Percentiles rank a stretch among this genome's conserved stretches.
These are phyloP conservation scores for Corythornis cristatus DNA, from an alignment of 2,113 vertebrate genomes.

Conservation along the genomic window DNA sequence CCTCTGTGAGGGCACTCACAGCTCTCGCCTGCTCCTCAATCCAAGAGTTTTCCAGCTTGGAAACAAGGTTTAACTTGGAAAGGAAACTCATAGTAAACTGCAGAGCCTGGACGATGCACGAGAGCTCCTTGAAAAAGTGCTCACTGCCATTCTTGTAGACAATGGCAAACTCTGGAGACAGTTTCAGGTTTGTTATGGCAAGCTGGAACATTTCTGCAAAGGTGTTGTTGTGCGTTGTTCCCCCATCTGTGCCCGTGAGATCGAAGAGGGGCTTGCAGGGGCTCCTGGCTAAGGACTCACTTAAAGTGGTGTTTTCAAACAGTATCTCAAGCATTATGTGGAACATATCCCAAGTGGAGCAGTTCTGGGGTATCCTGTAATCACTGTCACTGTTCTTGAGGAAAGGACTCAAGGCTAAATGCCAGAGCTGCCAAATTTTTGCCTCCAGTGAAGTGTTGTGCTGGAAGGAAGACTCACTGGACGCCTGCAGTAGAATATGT, in stretches of 20 bases:
- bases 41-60: not conserved
- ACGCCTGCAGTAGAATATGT: not conserved
- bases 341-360: not conserved
- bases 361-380: not conserved
- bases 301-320: conserved; percentile 43
- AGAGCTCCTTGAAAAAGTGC: conserved; percentile 2
- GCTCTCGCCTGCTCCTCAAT: not conserved
- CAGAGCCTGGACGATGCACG: not conserved
- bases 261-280: conserved; percentile 49
- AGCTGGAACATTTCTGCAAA: conserved; percentile 30
- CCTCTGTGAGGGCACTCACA: not conserved
- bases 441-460: not conserved
- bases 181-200: conserved; percentile 4
- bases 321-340: conserved; percentile 6
- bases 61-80: not conserved
- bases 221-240: not conserved
- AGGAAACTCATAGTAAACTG: conserved; percentile 36
- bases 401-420: conserved; percentile 30
- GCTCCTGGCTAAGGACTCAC: not conserved
- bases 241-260: not conserved
- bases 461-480: not conserved
- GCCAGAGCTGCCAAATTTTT: conserved; percentile 14
- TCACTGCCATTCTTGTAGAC: conserved; percentile 6
- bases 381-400: not conserved
- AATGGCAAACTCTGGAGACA: conserved; percentile 49